Conservation (phyloP, 2,113 vertebrate species). For the Myotis yumanensis region DNA sequence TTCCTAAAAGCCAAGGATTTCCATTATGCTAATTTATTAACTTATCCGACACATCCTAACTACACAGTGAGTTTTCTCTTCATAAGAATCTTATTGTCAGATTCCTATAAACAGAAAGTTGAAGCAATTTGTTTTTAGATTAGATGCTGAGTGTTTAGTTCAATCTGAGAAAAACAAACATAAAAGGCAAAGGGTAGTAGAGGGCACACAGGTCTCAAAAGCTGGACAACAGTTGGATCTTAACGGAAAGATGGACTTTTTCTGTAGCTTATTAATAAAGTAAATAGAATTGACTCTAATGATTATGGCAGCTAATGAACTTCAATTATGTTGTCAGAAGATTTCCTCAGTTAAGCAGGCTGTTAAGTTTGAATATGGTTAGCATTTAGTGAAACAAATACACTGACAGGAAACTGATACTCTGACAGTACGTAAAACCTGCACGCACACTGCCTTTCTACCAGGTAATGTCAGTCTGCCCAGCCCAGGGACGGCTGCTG, state of each 20-base stretch:
- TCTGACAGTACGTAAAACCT: not conserved
- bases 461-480: not conserved
- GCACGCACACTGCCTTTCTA: not conserved
- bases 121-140: constrained; percentile 25
- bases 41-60: not conserved
- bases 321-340: not conserved
- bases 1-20: not conserved
- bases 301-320: not conserved
- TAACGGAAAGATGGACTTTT: not conserved
- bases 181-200: constrained; percentile 72
- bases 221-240: not conserved
- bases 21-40: not conserved
- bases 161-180: not conserved
- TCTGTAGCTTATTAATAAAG: constrained; percentile 23
- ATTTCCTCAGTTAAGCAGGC: not conserved
- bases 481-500: not conserved
- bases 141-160: not conserved
- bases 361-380: not conserved
- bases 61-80: not conserved
- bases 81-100: constrained; percentile 4
- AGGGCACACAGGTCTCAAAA: constrained; percentile 67
- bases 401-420: not conserved
- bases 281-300: not conserved
- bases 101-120: constrained; percentile 6
- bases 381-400: not conserved